Evolutionary conservation across 2,113 vertebrate species (phyloP), one percentile per base, ranked within the genome.

Genomic region (Myotis brandtii): DNA sequence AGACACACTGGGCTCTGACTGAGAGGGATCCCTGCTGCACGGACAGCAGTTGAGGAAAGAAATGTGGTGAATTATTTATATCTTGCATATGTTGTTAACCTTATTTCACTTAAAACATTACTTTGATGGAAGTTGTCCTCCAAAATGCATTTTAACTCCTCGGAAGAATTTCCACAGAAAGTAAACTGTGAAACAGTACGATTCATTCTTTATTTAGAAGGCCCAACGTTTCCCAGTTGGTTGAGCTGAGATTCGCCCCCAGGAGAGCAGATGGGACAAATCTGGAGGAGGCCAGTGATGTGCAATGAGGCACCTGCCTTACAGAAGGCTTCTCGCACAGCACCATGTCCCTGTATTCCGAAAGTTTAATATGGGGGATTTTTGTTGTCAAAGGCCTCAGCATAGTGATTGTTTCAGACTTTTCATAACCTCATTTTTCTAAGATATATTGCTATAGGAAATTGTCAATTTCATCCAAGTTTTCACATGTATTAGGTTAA

Each of bases 401-500:
- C n/a, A 32, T 86, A 10, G 64, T 86, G 4, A 30, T 43, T 79
- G 27, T 54, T 64, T 37, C 40, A 50, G 43, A 66, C 9, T 94
- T 34, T 52, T 0, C n/a, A n/a, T 72, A n/a, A 82, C 52, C 64
- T 34, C 16, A 46, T 54, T 64, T 67, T 80, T 66, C 67, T 82
- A 72, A 82, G 13, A 34, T 48, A 72, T 64, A 54, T 46, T 27
- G 30, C 67, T 81, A 46, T 34, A 81, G 30, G 54, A 75, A 73
- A 87, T 27, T 37, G 30, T 37, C 13, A 17, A 56, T 79, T 82
- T 79, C 20, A 70, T 64, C 27, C 48, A 69, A 50, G 62, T 77
- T 94, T 90, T 94, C 40, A 77, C 48, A 90, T 59, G 23, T 73
- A 89, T 32, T 84, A 40, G 56, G 59, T 56, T 76, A 46, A 37